These are phyloP conservation scores for Rhingia campestris DNA, from an alignment of 2,888 invertebrate genomes.

Conservation along the genomic window DNA sequence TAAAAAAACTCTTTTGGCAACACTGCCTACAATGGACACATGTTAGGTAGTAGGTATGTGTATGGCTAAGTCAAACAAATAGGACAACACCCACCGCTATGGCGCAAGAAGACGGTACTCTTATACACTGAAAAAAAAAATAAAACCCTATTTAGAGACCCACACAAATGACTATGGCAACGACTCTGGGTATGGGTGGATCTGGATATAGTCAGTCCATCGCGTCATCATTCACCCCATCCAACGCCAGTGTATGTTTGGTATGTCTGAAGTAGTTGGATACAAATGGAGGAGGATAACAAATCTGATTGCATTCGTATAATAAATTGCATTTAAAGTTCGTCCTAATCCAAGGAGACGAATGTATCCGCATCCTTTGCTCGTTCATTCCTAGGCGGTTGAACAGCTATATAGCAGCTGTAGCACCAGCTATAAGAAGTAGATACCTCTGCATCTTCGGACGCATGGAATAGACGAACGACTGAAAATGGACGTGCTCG, in stretches of 20 bases:
- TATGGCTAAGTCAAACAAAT: constrained; percentile 6
- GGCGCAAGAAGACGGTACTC: constrained; percentile 3
- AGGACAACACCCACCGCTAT: constrained; percentile 1
- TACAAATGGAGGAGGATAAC: constrained; percentile 73
- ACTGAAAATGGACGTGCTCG: constrained; percentile 42
- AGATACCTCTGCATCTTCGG: constrained; percentile 37
- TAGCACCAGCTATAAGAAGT: constrained; percentile 49
- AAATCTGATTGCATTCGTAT: constrained; percentile 74
- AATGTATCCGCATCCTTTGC: constrained; percentile 63
- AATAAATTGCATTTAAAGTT: constrained; percentile 75
- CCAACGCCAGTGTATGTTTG: constrained; percentile 37
- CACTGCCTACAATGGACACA: background rate
- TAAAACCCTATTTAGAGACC: constrained; percentile 19
- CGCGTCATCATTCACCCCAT: constrained; percentile 5
- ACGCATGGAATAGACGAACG: constrained; percentile 42
- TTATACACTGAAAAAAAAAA: constrained; percentile 55
- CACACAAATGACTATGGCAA: constrained; percentile 33
- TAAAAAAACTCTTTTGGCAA: no score
- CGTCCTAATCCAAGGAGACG: constrained; percentile 71
- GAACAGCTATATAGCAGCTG: background rate
- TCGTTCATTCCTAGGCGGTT: background rate
- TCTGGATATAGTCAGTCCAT: background rate
- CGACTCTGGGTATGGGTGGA: background rate
- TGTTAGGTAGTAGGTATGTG: background rate
- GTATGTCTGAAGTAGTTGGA: constrained; percentile 66